Percentiles rank a stretch among this genome's conserved stretches.
Conservation (phyloP, 2,888 invertebrate genomes). For the Chloromyia formosa region DNA sequence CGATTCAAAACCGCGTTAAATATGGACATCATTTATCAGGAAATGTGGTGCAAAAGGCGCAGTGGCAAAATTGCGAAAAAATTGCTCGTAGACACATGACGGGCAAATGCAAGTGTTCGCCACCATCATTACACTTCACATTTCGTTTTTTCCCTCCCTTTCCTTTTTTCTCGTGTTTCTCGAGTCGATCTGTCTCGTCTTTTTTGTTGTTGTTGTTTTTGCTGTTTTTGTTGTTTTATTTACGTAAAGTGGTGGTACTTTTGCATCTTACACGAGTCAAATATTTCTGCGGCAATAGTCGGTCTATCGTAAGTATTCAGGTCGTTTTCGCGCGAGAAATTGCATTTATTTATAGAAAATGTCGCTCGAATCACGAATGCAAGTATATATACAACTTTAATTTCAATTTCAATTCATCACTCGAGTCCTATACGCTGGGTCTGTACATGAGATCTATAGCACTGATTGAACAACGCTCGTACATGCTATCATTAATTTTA, state of each 20-base stretch:
- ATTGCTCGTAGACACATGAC: constrained; percentile 8
- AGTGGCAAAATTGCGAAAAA: background rate
- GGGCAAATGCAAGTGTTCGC: constrained; percentile 15
- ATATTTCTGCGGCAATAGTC: constrained; percentile 29
- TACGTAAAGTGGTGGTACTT: constrained; percentile 28
- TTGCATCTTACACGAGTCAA: constrained; percentile 20
- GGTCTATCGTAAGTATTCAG: constrained; percentile 24
- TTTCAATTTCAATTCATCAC: constrained; percentile 20
- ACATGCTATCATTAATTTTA: constrained; percentile 24
- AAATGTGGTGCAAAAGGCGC: background rate
- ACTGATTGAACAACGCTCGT: background rate
- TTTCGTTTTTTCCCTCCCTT: too few relatives aligned
- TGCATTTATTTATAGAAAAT: constrained; percentile 18
- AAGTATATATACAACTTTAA: background rate
- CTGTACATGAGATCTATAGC: constrained; percentile 8
- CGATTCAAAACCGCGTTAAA: background rate
- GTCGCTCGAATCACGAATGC: constrained; percentile 22
- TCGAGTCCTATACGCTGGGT: background rate
- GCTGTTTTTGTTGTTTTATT: constrained; percentile 14
- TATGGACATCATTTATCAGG: background rate
- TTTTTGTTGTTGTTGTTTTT: constrained; percentile 10
- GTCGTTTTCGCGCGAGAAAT: constrained; percentile 33
- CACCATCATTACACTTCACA: too few relatives aligned
- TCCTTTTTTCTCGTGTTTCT: background rate
- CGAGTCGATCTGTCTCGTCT: constrained; percentile 13